phyloP scores from a whole-genome alignment of 53 echinoderm and acorn worm genomes.

The Astropecten irregularis region DNA sequence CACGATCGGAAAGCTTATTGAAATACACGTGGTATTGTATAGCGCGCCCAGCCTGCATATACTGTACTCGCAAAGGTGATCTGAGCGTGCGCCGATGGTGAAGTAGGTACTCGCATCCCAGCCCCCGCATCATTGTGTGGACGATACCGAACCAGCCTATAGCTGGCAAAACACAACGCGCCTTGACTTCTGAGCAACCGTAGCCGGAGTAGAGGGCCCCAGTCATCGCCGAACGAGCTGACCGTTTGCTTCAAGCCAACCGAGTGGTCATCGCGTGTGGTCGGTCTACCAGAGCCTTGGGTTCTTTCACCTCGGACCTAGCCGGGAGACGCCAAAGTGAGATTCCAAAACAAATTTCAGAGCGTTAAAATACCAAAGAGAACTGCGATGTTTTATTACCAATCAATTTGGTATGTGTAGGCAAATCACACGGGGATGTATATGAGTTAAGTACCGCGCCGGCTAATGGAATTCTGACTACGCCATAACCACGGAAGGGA shows the following conservation, averaged over 20 bases:
- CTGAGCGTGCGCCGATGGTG: too few relatives aligned
- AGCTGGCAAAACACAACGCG: background rate
- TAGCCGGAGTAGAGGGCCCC: background rate
- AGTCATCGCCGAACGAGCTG: background rate
- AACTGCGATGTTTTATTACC: background rate
- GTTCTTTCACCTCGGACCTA: background rate
- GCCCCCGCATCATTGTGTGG: conserved; percentile 8
- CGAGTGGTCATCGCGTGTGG: background rate
- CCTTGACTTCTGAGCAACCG: background rate
- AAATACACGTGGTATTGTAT: too few relatives aligned
- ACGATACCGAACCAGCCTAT: background rate
- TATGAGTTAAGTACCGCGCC: too few relatives aligned
- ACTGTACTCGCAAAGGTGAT: too few relatives aligned
- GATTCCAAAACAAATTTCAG: background rate
- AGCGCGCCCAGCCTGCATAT: too few relatives aligned
- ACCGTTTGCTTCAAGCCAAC: background rate
- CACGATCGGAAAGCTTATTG: too few relatives aligned
- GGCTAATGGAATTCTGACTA: background rate
- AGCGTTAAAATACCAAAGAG: background rate
- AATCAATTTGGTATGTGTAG: too few relatives aligned
- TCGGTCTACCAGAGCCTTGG: background rate
- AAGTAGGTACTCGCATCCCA: too few relatives aligned
- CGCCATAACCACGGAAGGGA: background rate
- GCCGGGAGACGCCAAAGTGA: background rate
- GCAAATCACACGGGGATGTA: too few relatives aligned